Evolutionary conservation across 2,888 invertebrate species (phyloP).

Genomic region (Sinohyriopsis cumingii): DNA sequence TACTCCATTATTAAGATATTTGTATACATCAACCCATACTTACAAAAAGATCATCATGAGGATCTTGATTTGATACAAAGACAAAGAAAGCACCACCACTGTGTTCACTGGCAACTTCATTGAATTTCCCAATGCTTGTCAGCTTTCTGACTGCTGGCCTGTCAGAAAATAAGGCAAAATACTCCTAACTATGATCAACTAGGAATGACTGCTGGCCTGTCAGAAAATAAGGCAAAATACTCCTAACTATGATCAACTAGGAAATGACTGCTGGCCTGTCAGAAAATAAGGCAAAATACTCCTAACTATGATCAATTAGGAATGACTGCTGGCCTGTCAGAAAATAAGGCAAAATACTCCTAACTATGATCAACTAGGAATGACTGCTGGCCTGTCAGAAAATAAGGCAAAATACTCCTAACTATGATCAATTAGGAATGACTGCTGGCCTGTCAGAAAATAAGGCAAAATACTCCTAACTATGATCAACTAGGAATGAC

Average conservation of each 20-base stretch:
- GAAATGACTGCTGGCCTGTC: slow-evolving; percentile 81
- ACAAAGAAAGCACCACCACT: slow-evolving; percentile 84
- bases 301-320: not conserved
- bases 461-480: not conserved
- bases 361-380: too few relatives aligned
- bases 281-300: slow-evolving; percentile 11
- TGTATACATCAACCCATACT: slow-evolving; percentile 25
- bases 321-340: too few relatives aligned
- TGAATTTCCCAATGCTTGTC: slow-evolving; percentile 84
- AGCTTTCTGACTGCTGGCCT: slow-evolving; percentile 87
- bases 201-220: too few relatives aligned
- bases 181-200: not conserved
- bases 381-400: slow-evolving; percentile 81
- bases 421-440: too few relatives aligned
- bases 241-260: too few relatives aligned
- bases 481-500: too few relatives aligned
- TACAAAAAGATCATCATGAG: slow-evolving; percentile 58
- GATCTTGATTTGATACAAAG: slow-evolving; percentile 81
- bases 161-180: slow-evolving; percentile 20
- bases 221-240: too few relatives aligned
- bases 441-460: slow-evolving; percentile 80
- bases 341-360: too few relatives aligned
- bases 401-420: slow-evolving; percentile 2
- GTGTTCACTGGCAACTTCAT: slow-evolving; percentile 82
- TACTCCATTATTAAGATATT: not conserved